A percentile compares a stretch with the other conserved stretches of the same genome.
Evolutionary conservation across 2,797 vertebrate genomes (phyloP).

Genomic region (Vultur gryphus): DNA sequence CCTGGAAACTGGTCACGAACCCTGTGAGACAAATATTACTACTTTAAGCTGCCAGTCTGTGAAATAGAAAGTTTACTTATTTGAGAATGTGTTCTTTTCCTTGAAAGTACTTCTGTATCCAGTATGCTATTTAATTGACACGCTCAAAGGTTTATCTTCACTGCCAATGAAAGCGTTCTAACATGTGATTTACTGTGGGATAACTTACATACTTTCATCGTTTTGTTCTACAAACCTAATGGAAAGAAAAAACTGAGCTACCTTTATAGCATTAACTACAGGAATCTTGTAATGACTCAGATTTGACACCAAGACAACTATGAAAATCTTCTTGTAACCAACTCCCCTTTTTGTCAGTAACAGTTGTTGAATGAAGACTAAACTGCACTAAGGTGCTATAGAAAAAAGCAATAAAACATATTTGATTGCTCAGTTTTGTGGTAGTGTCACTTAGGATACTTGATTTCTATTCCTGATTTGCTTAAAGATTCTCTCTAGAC

Average conservation of each 20-base stretch:
- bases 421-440: background rate
- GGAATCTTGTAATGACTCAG: background rate
- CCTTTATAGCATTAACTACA: background rate
- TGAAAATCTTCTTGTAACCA: background rate
- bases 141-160: background rate
- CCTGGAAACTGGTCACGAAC: conserved; percentile 86
- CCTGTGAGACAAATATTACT: conserved; percentile 72
- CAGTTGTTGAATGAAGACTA: background rate
- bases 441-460: background rate
- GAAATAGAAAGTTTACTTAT: background rate
- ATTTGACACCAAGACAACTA: background rate
- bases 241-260: background rate
- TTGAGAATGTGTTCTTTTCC: background rate
- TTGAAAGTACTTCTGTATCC: background rate
- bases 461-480: background rate
- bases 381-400: background rate
- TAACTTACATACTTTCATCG: background rate
- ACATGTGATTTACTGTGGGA: background rate
- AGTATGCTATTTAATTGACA: background rate
- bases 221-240: background rate
- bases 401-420: background rate
- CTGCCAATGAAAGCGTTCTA: background rate
- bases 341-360: background rate
- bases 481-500: background rate
- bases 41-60: background rate